These are phyloP conservation scores for Minunthozetes semirufus DNA, from an alignment of 2,888 invertebrate genomes.

Conservation along the genomic window DNA sequence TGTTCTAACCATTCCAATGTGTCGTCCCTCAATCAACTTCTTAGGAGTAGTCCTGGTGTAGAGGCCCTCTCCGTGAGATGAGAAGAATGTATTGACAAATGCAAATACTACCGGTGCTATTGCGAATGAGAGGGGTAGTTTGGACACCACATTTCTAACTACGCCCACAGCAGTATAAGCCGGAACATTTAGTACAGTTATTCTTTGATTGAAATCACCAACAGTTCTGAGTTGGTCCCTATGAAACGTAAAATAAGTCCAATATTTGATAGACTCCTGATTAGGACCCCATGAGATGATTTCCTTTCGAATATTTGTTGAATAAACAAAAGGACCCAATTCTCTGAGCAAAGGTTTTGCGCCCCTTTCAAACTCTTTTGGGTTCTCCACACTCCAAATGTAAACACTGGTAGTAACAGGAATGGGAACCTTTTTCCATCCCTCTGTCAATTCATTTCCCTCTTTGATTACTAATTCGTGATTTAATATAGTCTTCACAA, in stretches of 20 bases:
- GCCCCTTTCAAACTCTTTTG: slow-evolving; percentile 45
- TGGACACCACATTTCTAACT: neutral
- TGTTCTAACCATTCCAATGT: slow-evolving; percentile 7
- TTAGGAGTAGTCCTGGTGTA: slow-evolving; percentile 14
- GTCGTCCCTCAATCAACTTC: slow-evolving; percentile 24
- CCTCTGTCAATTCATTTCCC: slow-evolving; percentile 33
- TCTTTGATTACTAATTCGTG: too few relatives aligned
- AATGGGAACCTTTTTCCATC: slow-evolving; percentile 40
- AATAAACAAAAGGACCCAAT: slow-evolving; percentile 46
- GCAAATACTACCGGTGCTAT: slow-evolving; percentile 18
- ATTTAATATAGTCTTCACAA: neutral
- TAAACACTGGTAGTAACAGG: slow-evolving; percentile 42
- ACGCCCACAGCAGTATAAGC: slow-evolving; percentile 34
- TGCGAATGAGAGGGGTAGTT: slow-evolving; percentile 7
- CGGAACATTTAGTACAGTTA: slow-evolving; percentile 38
- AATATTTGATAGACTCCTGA: slow-evolving; percentile 36
- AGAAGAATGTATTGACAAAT: neutral
- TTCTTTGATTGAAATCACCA: slow-evolving; percentile 17
- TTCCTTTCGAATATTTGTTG: slow-evolving; percentile 32
- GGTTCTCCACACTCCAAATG: slow-evolving; percentile 46
- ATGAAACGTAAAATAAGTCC: slow-evolving; percentile 34
- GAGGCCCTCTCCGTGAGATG: slow-evolving; percentile 24
- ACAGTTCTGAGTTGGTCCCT: slow-evolving; percentile 28
- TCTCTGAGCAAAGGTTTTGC: slow-evolving; percentile 44
- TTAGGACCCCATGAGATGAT: slow-evolving; percentile 35